Evolutionary conservation across 2,113 vertebrate genomes (phyloP).

Genomic region (Ctenomys sociabilis): DNA sequence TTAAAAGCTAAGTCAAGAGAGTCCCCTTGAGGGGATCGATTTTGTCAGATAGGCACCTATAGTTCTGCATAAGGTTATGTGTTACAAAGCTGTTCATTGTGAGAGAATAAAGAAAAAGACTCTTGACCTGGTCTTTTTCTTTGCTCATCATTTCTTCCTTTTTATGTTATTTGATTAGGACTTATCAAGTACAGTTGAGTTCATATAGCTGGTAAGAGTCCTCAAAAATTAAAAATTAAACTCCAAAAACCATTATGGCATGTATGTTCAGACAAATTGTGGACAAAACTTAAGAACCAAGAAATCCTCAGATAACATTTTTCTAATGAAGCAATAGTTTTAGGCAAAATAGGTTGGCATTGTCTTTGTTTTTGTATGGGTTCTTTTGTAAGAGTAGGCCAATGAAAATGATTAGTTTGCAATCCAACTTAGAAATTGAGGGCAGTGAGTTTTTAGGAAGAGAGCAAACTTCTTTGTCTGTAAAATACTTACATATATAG

Average conservation of each 20-base stretch:
- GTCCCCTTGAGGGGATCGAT: not conserved
- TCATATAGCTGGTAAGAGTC: not conserved
- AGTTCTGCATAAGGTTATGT: not conserved
- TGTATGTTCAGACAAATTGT: not conserved
- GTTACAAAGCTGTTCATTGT: not conserved
- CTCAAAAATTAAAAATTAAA: not conserved
- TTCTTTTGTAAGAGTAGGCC: constrained; percentile 20
- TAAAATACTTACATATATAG: not conserved
- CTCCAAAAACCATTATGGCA: not conserved
- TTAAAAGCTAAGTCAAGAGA: constrained; percentile 11
- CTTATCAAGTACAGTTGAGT: not conserved
- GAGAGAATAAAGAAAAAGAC: not conserved
- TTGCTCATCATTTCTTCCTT: not conserved
- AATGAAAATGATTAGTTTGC: not conserved
- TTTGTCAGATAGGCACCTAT: not conserved
- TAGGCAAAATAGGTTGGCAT: not conserved
- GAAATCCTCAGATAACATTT: not conserved
- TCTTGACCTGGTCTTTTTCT: not conserved
- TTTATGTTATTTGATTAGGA: not conserved
- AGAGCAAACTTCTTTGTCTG: not conserved
- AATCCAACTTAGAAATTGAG: not conserved
- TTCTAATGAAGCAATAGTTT: not conserved
- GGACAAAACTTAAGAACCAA: not conserved
- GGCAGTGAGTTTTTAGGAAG: not conserved
- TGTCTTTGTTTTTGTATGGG: not conserved